Percentiles rank a stretch among this genome's conserved stretches.
These are phyloP conservation scores for Heliconius himera DNA, from an alignment of 1,140 invertebrate species.

Conservation along the genomic window DNA sequence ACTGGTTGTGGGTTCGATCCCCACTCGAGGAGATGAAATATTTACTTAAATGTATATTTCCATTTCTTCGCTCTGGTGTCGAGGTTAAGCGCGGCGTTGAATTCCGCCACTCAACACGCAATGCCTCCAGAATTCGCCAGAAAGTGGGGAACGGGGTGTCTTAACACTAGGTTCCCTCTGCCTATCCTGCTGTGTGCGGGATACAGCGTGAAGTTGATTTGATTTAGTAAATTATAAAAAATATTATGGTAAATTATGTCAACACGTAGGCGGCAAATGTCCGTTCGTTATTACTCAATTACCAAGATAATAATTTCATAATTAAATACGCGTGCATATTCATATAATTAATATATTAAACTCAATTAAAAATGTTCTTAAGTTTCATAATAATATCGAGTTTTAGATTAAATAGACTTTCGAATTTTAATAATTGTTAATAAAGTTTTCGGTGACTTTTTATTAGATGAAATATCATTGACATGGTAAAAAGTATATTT, in stretches of 20 bases:
- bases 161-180: too few relatives aligned
- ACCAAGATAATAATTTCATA: constrained; percentile 2
- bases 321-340: neutral
- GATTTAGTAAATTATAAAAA: neutral
- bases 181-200: too few relatives aligned
- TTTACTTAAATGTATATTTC: too few relatives aligned
- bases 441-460: neutral
- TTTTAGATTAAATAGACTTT: constrained; percentile 2
- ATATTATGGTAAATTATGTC: neutral
- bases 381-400: constrained; percentile 1
- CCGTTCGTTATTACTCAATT: neutral
- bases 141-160: too few relatives aligned
- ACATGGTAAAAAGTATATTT: too few relatives aligned
- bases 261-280: neutral
- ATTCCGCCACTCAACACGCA: too few relatives aligned
- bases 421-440: neutral
- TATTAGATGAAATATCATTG: neutral
- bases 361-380: neutral
- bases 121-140: too few relatives aligned
- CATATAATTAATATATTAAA: constrained; percentile 2
- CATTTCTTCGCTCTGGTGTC: too few relatives aligned
- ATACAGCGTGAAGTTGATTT: too few relatives aligned
- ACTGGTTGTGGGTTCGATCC: too few relatives aligned
- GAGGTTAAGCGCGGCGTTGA: too few relatives aligned
- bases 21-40: too few relatives aligned